These are phyloP conservation scores for Saccopteryx leptura DNA, from an alignment of 2,113 vertebrate species.

Conservation along the genomic window DNA sequence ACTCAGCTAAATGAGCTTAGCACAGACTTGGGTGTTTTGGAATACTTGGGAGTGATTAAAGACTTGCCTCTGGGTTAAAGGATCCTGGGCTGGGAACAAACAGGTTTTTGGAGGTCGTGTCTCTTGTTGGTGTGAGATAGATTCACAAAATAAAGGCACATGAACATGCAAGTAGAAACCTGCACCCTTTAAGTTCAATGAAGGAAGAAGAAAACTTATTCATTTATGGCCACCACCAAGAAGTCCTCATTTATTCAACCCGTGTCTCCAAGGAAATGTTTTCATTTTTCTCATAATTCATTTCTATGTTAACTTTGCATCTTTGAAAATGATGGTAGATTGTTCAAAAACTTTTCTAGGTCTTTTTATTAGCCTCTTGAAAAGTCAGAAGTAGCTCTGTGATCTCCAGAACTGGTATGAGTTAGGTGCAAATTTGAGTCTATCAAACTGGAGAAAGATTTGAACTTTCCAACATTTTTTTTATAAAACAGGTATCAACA, in stretches of 20 bases:
- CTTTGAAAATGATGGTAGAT: conserved; percentile 11
- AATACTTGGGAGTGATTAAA: conserved; percentile 39
- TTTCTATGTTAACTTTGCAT: conserved; percentile 25
- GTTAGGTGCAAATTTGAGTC: conserved; percentile 46
- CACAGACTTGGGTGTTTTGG: background rate
- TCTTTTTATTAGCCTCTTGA: background rate
- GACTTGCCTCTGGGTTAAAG: conserved; percentile 22
- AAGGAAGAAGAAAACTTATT: conserved; percentile 41
- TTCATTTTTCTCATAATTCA: background rate
- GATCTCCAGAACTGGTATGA: conserved; percentile 24
- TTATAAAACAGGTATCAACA: conserved; percentile 63
- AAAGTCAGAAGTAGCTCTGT: conserved; percentile 6
- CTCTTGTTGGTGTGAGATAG: background rate
- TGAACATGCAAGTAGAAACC: conserved; percentile 33
- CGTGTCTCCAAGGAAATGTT: background rate
- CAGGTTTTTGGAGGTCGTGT: background rate
- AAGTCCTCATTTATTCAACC: conserved; percentile 40
- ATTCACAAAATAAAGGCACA: conserved; percentile 55
- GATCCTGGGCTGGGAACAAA: conserved; percentile 28
- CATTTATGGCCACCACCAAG: background rate
- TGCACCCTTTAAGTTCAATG: background rate
- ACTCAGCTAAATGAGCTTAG: background rate
- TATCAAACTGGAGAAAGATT: background rate
- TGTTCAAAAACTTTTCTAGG: background rate
- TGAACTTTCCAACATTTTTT: conserved; percentile 63